Base-by-base conservation (phyloP, 1,140 invertebrate species). In the Pseudobourletiella spinata region DNA sequence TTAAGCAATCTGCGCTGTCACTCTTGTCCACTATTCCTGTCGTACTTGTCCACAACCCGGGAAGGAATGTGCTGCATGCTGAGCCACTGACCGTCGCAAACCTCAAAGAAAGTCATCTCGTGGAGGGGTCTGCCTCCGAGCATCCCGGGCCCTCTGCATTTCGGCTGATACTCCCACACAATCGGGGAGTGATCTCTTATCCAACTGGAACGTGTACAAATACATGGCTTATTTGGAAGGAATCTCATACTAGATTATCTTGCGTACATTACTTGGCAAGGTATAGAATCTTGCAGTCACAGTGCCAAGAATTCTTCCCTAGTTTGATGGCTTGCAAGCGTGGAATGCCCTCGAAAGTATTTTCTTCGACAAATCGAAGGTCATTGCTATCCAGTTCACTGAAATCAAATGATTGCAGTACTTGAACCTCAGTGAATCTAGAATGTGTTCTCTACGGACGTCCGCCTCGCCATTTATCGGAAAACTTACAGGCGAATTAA, bases 221-320 rank as follows among this genome's bases (percentile, higher is more conserved):
- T n/a, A n/a, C n/a, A n/a, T n/a, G n/a, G n/a, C n/a, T n/a, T n/a
- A n/a, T n/a, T n/a, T n/a, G n/a, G n/a, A n/a, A n/a, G n/a, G n/a
- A n/a, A n/a, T n/a, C n/a, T n/a, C n/a, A n/a, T n/a, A n/a, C n/a
- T n/a, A n/a, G n/a, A n/a, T n/a, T n/a, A n/a, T n/a, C n/a, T n/a
- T n/a, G n/a, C n/a, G n/a, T n/a, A n/a, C n/a, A n/a, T n/a, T 81
- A 87, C 74, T 76, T 76, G 0, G 84, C 80, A 56, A 91, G 79
- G 72, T 90, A 90, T 0, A 87, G 75, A 6, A 86, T 83, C 42
- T 82, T 81, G 70, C 89, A 91, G 71, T 91, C 87, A 68, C 89
- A 91, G 70, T 89, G 86, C 88, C 88, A 91, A 0, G 87, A 87
- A 75, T 91, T 91, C 66, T 86, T 86, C 1, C 83, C 83, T 20